These are phyloP conservation scores for Periplaneta americana DNA, from an alignment of 1,140 invertebrate species.

Conservation along the genomic window DNA sequence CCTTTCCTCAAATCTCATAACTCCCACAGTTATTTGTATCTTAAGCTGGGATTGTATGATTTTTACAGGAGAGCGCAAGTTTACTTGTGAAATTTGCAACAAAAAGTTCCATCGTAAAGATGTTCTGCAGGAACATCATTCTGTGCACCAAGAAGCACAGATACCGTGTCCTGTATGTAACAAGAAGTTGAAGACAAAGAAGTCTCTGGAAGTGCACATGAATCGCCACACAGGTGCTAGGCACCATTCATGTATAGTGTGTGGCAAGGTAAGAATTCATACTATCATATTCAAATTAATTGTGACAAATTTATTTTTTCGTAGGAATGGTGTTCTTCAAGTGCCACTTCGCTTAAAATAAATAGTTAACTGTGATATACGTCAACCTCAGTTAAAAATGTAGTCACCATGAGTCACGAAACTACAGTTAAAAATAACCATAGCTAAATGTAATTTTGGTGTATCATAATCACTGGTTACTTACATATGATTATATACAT, in stretches of 20 bases:
- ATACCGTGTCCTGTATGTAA: constrained; percentile 40
- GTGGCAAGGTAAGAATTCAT: constrained; percentile 37
- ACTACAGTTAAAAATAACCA: no score
- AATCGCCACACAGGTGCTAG: constrained; percentile 31
- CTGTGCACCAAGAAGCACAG: constrained; percentile 38
- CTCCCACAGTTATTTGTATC: not conserved
- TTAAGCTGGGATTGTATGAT: not conserved
- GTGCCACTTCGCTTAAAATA: no score
- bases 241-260: constrained; percentile 40
- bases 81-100: constrained; percentile 39
- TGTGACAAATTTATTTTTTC: no score
- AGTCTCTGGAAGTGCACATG: constrained; percentile 42
- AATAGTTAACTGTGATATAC: no score
- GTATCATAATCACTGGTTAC: no score
- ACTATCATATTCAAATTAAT: no score
- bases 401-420: no score
- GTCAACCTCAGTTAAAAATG: no score
- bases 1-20: not conserved
- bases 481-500: no score
- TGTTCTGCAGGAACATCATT: constrained; percentile 39
- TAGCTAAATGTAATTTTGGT: no score
- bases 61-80: constrained; percentile 39
- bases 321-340: no score
- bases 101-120: constrained; percentile 43
- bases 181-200: constrained; percentile 43